Evolutionary conservation across 2,113 vertebrate genomes (phyloP).

Genomic region (Brevimyrus niger): DNA sequence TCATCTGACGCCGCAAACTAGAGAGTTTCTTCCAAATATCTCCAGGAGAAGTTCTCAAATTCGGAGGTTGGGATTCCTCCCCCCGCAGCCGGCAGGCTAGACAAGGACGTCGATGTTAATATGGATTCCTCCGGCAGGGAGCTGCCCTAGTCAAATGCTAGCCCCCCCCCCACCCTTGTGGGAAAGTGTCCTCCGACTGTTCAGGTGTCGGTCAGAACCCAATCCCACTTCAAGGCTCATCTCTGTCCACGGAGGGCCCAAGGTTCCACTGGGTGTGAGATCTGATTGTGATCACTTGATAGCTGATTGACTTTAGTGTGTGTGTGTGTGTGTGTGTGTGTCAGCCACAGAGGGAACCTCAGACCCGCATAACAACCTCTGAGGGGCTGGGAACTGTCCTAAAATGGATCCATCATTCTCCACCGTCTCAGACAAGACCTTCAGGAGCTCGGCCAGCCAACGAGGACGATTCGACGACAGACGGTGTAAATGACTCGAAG

Average conservation of each 20-base stretch:
- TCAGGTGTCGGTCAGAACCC: neutral
- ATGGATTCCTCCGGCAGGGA: neutral
- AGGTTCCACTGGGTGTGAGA: neutral
- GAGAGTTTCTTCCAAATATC: neutral
- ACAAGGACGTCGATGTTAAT: neutral
- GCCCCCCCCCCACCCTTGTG: neutral
- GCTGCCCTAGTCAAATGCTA: neutral
- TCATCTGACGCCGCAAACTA: neutral
- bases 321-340: neutral
- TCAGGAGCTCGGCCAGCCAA: neutral
- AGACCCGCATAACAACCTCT: neutral
- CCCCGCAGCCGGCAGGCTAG: neutral
- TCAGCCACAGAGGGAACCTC: neutral
- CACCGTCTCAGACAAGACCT: neutral
- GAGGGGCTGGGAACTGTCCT: neutral
- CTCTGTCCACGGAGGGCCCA: neutral
- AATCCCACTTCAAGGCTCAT: neutral
- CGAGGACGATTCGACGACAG: neutral
- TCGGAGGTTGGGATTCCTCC: neutral
- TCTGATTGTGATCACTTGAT: neutral
- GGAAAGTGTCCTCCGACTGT: neutral
- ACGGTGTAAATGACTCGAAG: neutral
- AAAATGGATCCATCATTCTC: conserved; percentile 7
- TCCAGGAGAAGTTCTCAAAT: neutral
- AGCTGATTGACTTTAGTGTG: neutral